Evolutionary conservation across 2,888 invertebrate species (phyloP).

Genomic region (Podabrus alpinus): DNA sequence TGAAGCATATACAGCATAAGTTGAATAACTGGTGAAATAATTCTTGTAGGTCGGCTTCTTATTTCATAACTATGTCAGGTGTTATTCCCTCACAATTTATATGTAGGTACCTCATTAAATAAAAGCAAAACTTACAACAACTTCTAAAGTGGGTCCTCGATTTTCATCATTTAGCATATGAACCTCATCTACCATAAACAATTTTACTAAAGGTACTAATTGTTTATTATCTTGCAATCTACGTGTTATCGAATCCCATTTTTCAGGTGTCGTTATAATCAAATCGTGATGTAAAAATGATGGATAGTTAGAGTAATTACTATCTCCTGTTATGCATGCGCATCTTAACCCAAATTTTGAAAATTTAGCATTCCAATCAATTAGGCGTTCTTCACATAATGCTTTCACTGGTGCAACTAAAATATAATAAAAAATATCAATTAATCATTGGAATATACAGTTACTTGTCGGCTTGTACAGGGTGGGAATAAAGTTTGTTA

Average conservation of each 20-base stretch:
- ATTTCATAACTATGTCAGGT: too few species aligned
- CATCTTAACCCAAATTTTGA: slow-evolving; percentile 64
- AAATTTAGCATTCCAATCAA: slow-evolving; percentile 77
- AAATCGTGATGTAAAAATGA: slow-evolving; percentile 58
- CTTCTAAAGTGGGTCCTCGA: slow-evolving; percentile 78
- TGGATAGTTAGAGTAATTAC: slow-evolving; percentile 65
- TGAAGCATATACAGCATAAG: too few species aligned
- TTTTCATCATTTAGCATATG: slow-evolving; percentile 74
- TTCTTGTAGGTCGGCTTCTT: too few species aligned
- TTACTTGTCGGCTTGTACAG: too few species aligned
- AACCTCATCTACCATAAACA: slow-evolving; percentile 78
- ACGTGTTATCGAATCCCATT: slow-evolving; percentile 82
- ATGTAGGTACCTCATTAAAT: too few species aligned
- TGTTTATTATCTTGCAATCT: slow-evolving; percentile 71
- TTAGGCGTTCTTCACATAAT: slow-evolving; percentile 70
- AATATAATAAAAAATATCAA: too few species aligned
- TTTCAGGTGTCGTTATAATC: slow-evolving; percentile 82
- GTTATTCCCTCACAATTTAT: too few species aligned
- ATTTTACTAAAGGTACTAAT: slow-evolving; percentile 65
- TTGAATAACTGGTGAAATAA: too few species aligned
- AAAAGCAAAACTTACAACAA: slow-evolving; percentile 62
- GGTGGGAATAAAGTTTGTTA: too few species aligned
- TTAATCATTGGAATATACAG: too few species aligned
- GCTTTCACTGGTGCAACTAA: slow-evolving; percentile 83
- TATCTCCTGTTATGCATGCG: slow-evolving; percentile 77